A percentile compares a stretch with the other conserved stretches of the same genome.
Evolutionary conservation across 2,797 vertebrate genomes (phyloP).

Genomic region (Hemitrygon akajei): DNA sequence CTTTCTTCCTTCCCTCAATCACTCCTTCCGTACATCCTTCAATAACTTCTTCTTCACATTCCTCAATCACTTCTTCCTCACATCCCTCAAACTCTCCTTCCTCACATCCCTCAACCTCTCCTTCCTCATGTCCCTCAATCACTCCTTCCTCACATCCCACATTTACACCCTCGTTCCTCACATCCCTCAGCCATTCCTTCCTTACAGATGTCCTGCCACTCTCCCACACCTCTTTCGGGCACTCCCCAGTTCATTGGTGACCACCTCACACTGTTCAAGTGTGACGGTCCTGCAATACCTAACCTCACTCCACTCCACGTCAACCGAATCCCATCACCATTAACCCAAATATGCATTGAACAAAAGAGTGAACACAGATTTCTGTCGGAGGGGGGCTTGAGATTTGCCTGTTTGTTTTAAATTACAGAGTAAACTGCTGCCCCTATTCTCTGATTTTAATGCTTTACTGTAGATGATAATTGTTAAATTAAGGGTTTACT

Average conservation of each 20-base stretch:
- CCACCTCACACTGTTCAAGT: background rate
- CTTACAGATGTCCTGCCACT: no score
- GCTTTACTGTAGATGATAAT: rapidly evolving
- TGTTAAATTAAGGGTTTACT: background rate
- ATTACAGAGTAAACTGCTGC: background rate
- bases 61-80: no score
- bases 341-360: background rate
- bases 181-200: background rate
- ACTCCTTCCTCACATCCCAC: background rate
- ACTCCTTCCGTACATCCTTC: no score
- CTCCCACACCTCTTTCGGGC: background rate
- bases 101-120: no score
- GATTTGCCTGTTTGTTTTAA: background rate
- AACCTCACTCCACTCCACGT: no score
- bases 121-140: no score
- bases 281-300: background rate
- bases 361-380: background rate
- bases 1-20: no score
- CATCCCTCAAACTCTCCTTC: no score
- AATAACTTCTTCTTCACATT: no score
- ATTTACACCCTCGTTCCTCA: background rate
- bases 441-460: no score
- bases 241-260: no score
- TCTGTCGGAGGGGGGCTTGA: background rate
- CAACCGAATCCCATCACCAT: background rate